phyloP scores from a whole-genome alignment of 2,797 vertebrate species.

The Manis crassicaudata region DNA sequence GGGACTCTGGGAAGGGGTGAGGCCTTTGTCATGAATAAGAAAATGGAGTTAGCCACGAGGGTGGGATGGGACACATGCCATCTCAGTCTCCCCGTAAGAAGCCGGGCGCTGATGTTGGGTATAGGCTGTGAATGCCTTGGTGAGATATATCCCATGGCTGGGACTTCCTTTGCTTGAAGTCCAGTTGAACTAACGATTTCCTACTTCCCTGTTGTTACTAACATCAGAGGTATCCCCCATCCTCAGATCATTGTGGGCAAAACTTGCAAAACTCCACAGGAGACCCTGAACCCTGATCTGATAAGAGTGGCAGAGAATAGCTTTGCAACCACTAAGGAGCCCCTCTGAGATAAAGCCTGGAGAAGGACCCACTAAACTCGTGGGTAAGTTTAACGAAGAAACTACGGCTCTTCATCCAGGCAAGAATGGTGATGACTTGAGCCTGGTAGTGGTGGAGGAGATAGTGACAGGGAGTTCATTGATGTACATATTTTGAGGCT shows the following conservation, averaged over 20 bases:
- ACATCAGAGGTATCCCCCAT: neutral
- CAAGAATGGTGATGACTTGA: neutral
- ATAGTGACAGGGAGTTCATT: neutral
- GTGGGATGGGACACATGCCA: fast-evolving
- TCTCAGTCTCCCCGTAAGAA: neutral
- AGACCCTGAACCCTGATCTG: neutral
- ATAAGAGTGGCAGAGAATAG: neutral
- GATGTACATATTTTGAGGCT: neutral
- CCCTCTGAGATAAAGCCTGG: neutral
- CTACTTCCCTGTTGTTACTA: neutral
- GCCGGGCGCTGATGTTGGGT: neutral
- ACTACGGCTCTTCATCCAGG: neutral
- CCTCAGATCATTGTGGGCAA: neutral
- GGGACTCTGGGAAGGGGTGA: neutral
- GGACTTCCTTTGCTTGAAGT: neutral
- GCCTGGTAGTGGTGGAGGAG: neutral
- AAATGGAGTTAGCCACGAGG: neutral
- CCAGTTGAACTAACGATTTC: neutral
- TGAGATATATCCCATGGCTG: neutral
- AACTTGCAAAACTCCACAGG: neutral
- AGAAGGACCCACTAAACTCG: neutral
- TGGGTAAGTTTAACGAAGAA: neutral
- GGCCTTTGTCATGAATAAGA: neutral
- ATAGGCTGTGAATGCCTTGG: neutral
- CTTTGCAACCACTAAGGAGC: neutral